A percentile compares a stretch with the other conserved stretches of the same genome.
Conservation (phyloP, 2,797 vertebrate species). For the Lutjanus campechanus region DNA sequence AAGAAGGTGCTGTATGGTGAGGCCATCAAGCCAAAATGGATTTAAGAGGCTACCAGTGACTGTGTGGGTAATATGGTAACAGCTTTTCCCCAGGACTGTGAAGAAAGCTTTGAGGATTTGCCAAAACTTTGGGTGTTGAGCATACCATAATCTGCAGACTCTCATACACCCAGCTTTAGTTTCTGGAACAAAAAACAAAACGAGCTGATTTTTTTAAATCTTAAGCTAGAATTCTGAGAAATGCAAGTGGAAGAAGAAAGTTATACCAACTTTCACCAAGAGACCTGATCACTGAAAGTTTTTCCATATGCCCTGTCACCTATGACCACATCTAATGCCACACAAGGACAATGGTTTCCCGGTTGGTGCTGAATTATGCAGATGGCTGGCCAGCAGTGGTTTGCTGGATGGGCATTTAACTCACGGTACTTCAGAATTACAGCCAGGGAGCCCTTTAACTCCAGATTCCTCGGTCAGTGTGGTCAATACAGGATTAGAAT, state of each 20-base stretch:
- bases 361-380: slow-evolving; percentile 53
- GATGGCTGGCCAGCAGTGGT: slow-evolving; percentile 58
- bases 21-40: slow-evolving; percentile 44
- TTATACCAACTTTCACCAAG: background rate
- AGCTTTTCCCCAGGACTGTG: slow-evolving; percentile 30
- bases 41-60: slow-evolving; percentile 43
- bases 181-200: slow-evolving; percentile 18
- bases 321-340: slow-evolving; percentile 17
- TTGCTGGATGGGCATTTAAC: slow-evolving; percentile 63
- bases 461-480: slow-evolving; percentile 76
- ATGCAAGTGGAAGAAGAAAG: background rate
- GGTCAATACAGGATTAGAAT: slow-evolving; percentile 71
- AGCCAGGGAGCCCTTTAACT: slow-evolving; percentile 72
- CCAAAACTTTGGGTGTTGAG: slow-evolving; percentile 36
- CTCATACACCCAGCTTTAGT: slow-evolving; percentile 10
- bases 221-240: background rate
- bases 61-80: slow-evolving; percentile 27
- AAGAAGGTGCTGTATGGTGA: slow-evolving; percentile 44
- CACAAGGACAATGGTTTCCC: slow-evolving; percentile 46
- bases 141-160: slow-evolving; percentile 33
- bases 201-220: background rate
- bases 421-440: slow-evolving; percentile 69
- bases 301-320: slow-evolving; percentile 18
- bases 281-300: slow-evolving; percentile 4
- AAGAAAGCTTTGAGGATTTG: slow-evolving; percentile 54